A percentile compares a stretch with the other conserved stretches of the same genome.
phyloP scores from a whole-genome alignment of 2,888 invertebrate species.

The Aphrophora alni region DNA sequence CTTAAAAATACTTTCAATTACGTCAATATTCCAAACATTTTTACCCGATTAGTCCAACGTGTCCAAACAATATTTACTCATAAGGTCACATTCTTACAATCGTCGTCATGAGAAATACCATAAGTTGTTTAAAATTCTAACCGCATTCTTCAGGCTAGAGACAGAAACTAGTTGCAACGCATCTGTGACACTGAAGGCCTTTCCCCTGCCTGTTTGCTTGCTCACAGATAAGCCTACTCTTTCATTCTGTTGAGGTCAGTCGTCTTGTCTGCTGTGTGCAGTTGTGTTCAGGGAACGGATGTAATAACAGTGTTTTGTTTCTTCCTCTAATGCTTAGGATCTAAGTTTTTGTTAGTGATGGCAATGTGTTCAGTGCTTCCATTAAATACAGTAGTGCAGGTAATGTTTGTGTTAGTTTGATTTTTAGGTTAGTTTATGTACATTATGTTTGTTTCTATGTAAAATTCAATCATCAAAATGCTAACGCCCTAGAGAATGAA shows the following conservation, averaged over 20 bases:
- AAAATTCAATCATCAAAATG: too few relatives aligned
- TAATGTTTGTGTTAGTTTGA: not conserved
- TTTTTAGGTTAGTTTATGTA: too few relatives aligned
- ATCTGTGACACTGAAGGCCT: not conserved
- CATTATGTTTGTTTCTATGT: too few relatives aligned
- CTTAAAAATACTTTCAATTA: too few relatives aligned
- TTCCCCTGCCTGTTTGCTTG: too few relatives aligned
- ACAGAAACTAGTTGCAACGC: not conserved
- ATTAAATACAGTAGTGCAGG: not conserved
- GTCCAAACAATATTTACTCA: not conserved
- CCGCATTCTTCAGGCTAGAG: not conserved
- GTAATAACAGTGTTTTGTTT: not conserved
- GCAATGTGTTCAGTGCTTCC: slow-evolving; percentile 35
- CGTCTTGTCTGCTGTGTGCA: not conserved
- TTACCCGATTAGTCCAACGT: too few relatives aligned
- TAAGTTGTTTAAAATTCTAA: not conserved
- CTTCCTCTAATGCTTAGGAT: not conserved
- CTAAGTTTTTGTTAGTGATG: not conserved
- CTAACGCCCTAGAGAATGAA: too few relatives aligned
- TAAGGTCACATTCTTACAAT: not conserved
- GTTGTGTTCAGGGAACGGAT: not conserved
- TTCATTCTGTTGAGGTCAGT: not conserved
- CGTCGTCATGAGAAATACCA: not conserved
- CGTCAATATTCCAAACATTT: too few relatives aligned
- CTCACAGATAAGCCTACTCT: not conserved